phyloP scores from a whole-genome alignment of 2,888 invertebrate genomes.

The Plebejus argus region DNA sequence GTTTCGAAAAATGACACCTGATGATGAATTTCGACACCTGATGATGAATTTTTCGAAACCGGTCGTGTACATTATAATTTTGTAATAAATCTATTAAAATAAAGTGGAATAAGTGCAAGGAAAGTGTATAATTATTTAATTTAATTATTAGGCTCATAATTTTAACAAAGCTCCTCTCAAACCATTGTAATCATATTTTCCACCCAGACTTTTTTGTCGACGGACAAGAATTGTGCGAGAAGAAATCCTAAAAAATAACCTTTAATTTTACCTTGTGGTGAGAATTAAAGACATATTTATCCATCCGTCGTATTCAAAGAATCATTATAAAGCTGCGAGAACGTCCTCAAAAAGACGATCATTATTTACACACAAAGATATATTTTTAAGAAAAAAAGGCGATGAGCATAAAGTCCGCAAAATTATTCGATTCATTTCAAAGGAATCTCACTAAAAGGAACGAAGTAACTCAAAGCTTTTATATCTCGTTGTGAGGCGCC shows the following conservation, averaged over 20 bases:
- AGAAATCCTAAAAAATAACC: background rate
- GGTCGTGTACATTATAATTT: no score
- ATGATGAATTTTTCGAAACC: no score
- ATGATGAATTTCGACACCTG: no score
- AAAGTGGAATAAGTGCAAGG: no score
- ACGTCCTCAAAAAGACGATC: slow-evolving; percentile 53
- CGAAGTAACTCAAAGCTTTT: slow-evolving; percentile 80
- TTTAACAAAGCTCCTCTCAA: no score
- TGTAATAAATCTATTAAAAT: no score
- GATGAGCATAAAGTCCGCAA: slow-evolving; percentile 72
- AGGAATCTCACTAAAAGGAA: slow-evolving; percentile 78
- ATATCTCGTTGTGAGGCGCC: slow-evolving; percentile 76
- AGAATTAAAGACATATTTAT: background rate
- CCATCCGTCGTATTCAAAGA: background rate
- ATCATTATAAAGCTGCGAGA: slow-evolving; percentile 39
- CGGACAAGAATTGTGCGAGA: background rate
- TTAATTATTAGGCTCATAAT: no score
- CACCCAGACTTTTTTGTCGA: no score
- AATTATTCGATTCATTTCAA: slow-evolving; percentile 80
- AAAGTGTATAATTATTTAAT: no score
- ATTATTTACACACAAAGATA: slow-evolving; percentile 63
- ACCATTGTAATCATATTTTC: background rate
- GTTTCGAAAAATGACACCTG: no score
- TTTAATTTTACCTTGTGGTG: background rate
- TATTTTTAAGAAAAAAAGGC: slow-evolving; percentile 65